Base-by-base conservation (phyloP, 1,140 invertebrate genomes). In the Penaeus vannamei region DNA sequence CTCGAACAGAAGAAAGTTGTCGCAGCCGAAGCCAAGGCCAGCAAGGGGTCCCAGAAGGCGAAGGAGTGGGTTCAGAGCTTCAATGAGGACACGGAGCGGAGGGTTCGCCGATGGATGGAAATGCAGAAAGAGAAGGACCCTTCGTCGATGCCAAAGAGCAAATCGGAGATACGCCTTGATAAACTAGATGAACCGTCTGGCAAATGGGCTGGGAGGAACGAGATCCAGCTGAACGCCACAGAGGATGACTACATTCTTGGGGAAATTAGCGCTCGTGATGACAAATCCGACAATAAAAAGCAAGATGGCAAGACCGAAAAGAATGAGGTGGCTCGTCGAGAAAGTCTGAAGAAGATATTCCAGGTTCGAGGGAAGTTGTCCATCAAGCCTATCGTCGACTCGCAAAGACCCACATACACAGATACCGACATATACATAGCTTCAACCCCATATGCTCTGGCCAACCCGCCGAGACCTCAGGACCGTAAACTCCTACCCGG, bases 121-220 rank as follows among this genome's bases (percentile, higher is more conserved):
- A 36, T 85, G 14, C 59, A 89, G 46, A 89, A 80, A 32, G n/a
- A 69, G 12, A 84, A 46, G 60, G 42, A 84, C 42, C 60, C 87
- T 3, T 89, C 87, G 53, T 79, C 62, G 36, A 72, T 89, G 76
- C 82, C 87, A 10, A 89, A 89, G 46, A 89, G 87, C 46, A 89
- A 80, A 66, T 89, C 87, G 17, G 87, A 89, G 66, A 89, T 85
- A 76, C 87, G 87, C 17, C 83, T 89, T 46, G 87, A 89, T 84
- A 32, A 64, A 4, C 29, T 89, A 10, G 72, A 89, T 46, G 87
- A 85, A 20, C 80, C 32, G 3, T 36, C 59, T 1, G 87, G 76
- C 10, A 89, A 89, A 76, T 89, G 87, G 87, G 69, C 69, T 12
- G 60, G n/a, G 23, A 32, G 87, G 20, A 81, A 89, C 20, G 83